Evolutionary conservation across 2,797 vertebrate genomes (phyloP), one percentile per base, ranked within the genome.

Genomic region (Sebastolobus alascanus): DNA sequence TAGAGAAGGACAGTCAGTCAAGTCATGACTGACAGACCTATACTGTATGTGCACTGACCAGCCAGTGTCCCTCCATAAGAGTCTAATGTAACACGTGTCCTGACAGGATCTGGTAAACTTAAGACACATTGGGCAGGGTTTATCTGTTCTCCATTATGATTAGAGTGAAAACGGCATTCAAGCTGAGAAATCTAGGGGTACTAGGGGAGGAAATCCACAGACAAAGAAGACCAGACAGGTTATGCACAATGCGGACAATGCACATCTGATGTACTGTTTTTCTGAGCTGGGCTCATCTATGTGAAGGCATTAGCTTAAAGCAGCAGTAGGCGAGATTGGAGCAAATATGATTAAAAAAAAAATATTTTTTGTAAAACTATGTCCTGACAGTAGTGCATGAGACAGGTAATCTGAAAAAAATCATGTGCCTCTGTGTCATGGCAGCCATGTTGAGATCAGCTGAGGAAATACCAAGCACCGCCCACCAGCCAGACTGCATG

Each of bases 1-100:
- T 25, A 61, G 76, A 82, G 83, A 83, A 68, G 68, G 63, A 77
- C 81, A 40, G 79, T 68, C 54, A 65, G 81, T 67, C 59, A 69
- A 50, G 81, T 68, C 59, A 69, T 38, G 56, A 69, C 46, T 22
- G 68, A 82, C 68, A 18, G 63, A 55, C 16, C n/a, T 54, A 35
- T 56, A 38, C 22, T 14, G 56, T 46, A 64, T 52, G n/a, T 71
- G 43, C 61, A 56, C 38, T 31, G 20, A 69, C 46, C 46, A 65
- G 46, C n/a, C 25, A 16, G 31, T 10, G 13, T 54, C 4, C 5
- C n/a, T 73, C 27, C 1, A 37, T 16, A 18, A 7, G 10, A 64
- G 59, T 80, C 50, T 59, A 16, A 25, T 20, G 37, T 20, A 61
- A 60, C 27, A 64, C 38, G 20, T 13, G 63, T 59, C 55, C 59